Base-by-base conservation (phyloP, 2,888 invertebrate species). In the Microplitis manilae region DNA sequence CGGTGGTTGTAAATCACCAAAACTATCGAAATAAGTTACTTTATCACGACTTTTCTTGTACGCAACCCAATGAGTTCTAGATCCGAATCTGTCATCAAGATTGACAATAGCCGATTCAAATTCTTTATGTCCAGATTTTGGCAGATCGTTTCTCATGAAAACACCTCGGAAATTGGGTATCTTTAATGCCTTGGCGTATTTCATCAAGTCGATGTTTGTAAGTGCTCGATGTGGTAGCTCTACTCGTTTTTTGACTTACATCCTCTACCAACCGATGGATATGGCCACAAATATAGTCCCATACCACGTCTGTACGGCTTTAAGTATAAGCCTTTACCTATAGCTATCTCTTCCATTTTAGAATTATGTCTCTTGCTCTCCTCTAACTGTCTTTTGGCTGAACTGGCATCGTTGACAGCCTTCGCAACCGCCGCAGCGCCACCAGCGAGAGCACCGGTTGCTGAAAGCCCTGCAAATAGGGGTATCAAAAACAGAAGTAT, bases 391-490 rank as follows among this genome's bases (percentile, higher is more conserved):
- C 20, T 20, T 20, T 20, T 20, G 17, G 86, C 87, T 68, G 75
- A 76, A 80, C 85, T 86, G 5, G 85, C 82, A 68, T 87, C 82
- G 78, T 85, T 87, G 9, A 86, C 83, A 17, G 87, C 84, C 75
- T 85, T 88, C 4, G 84, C 83, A 41, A 89, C 84, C 70, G 85
- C 15, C 8, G 59, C 59, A 59, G 59, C 6, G 4, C 59, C 6
- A 20, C 20, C 1, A 20, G 20, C 20, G 20, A 76, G 50, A 50
- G 85, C 81, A 1, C 88, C 20, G 20, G 20, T 20, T 20, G 20
- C 20, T 20, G 20, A 20, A 20, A 20, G 20, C 0, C 20, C 20
- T 20, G 20, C 20, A 20, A 20, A 20, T 1, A 20, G 20, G 20
- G 2, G 20, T 1, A 20, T 20, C 20, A 20, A 20, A 20, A 20